Evolutionary conservation across 2,113 vertebrate genomes (phyloP), one percentile per base, ranked within the genome.

Genomic region (Pholis gunnellus): DNA sequence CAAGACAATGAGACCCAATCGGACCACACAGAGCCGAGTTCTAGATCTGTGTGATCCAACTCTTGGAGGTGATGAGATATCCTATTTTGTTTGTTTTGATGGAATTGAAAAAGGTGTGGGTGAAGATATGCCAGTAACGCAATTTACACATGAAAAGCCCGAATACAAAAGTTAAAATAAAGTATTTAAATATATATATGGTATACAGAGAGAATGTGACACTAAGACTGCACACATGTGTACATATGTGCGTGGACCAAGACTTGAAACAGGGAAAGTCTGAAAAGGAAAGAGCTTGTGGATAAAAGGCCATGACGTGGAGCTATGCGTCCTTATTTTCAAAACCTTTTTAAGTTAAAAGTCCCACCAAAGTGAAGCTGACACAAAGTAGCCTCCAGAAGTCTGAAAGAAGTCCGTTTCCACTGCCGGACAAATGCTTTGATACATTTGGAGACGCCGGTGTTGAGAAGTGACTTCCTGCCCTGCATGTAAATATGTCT

Each of bases 1-100:
- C 15, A 27, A 88, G 67, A 87, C 78, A 83, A 81, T 78, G 20
- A 76, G 38, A 78, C 40, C 44, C 48, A 64, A 61, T 77, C 20
- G 36, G 67, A 61, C 3, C 1, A 0, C 22, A 36, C 56, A 72
- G 66, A 86, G 42, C 9, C 9, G 31, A 79, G 67, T 72, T 81
- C 1, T 42, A 27, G 6, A 72, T 42, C 40, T 48, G 4, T 76
- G 17, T 20, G 48, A 50, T 6, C 17, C 5, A 1, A 18, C 18
- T 52, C 48, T 52, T 22, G 48, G 48, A 52, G 48, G 48, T 20
- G 48, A 20, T 20, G 20, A 50, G 17, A 52, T 18, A 52, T 22
- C 6, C 46, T 20, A 22, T 52, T 52, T 52, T 22, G 48, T 22
- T 9, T 52, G 18, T 22, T 52, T 52, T 52, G 48, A 22, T 52